Evolutionary conservation across 2,888 invertebrate genomes (phyloP).

Genomic region (Drosophila sordidula): DNA sequence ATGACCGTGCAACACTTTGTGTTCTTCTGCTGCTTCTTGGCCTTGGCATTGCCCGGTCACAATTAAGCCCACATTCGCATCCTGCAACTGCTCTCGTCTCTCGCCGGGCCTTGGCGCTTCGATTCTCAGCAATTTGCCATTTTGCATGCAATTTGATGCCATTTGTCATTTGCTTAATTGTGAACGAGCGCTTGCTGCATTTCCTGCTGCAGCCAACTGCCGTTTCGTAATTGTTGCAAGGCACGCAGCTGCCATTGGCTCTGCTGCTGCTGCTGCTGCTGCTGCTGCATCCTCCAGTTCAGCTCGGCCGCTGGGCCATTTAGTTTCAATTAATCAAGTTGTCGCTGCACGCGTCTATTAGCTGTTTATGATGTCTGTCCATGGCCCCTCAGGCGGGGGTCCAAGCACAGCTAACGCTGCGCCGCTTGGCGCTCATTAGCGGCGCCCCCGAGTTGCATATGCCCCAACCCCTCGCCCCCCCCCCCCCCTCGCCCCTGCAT

Average conservation of each 20-base stretch:
- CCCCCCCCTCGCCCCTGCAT: neutral
- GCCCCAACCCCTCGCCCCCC: neutral
- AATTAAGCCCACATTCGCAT: constrained; percentile 47
- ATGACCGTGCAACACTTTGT: constrained; percentile 59
- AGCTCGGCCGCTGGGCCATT: constrained; percentile 60
- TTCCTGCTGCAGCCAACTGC: constrained; percentile 55
- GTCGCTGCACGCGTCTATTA: constrained; percentile 79
- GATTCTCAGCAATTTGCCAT: constrained; percentile 58
- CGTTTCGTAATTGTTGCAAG: constrained; percentile 72
- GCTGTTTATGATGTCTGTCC: constrained; percentile 71
- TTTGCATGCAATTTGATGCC: constrained; percentile 79
- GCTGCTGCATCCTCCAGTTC: constrained; percentile 17
- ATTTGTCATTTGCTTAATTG: constrained; percentile 80
- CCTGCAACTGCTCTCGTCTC: constrained; percentile 20
- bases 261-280: neutral
- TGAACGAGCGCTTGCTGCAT: constrained; percentile 57
- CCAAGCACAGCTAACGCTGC: constrained; percentile 2
- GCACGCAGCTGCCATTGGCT: constrained; percentile 53
- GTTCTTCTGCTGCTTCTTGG: constrained; percentile 12
- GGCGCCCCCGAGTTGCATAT: constrained; percentile 67
- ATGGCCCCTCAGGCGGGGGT: constrained; percentile 10
- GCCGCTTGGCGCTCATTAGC: constrained; percentile 61
- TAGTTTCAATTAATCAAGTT: constrained; percentile 80
- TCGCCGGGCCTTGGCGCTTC: constrained; percentile 30
- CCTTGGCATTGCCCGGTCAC: constrained; percentile 21